Base-by-base conservation (phyloP, 2,113 vertebrate species). In the Beaufortia kweichowensis region DNA sequence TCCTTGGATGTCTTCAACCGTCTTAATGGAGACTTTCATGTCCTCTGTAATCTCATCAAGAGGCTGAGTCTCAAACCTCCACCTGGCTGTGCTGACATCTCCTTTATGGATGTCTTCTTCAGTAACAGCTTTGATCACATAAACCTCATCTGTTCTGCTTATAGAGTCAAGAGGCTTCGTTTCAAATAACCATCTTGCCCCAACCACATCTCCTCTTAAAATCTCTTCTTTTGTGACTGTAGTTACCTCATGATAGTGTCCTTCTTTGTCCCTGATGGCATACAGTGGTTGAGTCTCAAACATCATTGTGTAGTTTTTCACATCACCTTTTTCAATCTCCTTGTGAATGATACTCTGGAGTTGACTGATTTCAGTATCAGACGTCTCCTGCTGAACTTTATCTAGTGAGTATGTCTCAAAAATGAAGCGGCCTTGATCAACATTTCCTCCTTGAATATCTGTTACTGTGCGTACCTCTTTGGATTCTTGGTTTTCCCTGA, bases 241-340 rank as follows among this genome's bases (percentile, higher is more conserved):
- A 12, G 94, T 96, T 1, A 97, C 95, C 89, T 97, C 95, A 66
- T 97, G 95, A 82, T 93, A 96, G 88, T 89, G 90, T 3, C 95
- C 95, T 83, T 95, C 94, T 87, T 90, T 91, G 88, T 97, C 95
- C 77, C 88, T 79, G 72, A 97, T 96, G 62, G 96, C 96, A 77
- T 96, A 96, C 2, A 97, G 91, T 0, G 96, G 95, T 79, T 95
- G 93, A 11, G 91, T 93, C 90, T 97, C 96, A 89, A 97, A 96
- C 85, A 96, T 92, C 94, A 96, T 94, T 48, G 91, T 94, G 82
- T 96, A 97, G 79, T 93, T 96, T 86, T 95, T 95, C 17, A 96
- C 94, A 14, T 97, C 89, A 55, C 95, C 94, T 31, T 87, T 94
- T 55, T 92, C 91, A 31, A 86, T 86, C 60, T 95, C 91, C 23